Evolutionary conservation across 1,140 invertebrate genomes (phyloP).

Genomic region (Drosophila mayri): DNA sequence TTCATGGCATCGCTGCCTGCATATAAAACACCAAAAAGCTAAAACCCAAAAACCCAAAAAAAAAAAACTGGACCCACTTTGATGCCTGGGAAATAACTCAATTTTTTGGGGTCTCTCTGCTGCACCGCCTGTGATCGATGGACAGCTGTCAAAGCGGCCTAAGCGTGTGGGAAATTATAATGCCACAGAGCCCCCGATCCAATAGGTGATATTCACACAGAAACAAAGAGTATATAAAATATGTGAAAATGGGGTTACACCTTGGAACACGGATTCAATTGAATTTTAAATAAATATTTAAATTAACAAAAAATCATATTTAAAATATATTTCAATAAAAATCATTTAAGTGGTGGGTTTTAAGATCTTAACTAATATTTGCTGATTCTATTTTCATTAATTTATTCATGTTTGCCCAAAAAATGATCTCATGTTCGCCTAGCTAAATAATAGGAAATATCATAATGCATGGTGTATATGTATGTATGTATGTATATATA

Average conservation of each 20-base stretch:
- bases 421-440: conserved; percentile 47
- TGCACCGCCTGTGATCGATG: conserved; percentile 29
- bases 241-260: not conserved
- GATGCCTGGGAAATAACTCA: conserved; percentile 32
- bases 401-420: not conserved
- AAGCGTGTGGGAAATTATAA: conserved; percentile 48
- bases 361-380: not conserved
- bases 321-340: not conserved
- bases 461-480: conserved; percentile 32
- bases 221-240: not conserved
- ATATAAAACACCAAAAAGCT: conserved; percentile 30
- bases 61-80: conserved; percentile 26
- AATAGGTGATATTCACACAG: conserved; percentile 18
- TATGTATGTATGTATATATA: conserved; percentile 18
- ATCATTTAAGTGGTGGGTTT: not conserved
- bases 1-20: conserved; percentile 46
- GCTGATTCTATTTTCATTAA: too few relatives aligned
- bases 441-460: conserved; percentile 9
- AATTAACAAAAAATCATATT: not conserved
- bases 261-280: not conserved
- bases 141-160: conserved; percentile 32
- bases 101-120: conserved; percentile 20
- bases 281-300: not conserved
- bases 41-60: conserved; percentile 14
- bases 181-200: conserved; percentile 22